phyloP scores from a whole-genome alignment of 2,113 vertebrate genomes.

The Chascanopsetta lugubris region DNA sequence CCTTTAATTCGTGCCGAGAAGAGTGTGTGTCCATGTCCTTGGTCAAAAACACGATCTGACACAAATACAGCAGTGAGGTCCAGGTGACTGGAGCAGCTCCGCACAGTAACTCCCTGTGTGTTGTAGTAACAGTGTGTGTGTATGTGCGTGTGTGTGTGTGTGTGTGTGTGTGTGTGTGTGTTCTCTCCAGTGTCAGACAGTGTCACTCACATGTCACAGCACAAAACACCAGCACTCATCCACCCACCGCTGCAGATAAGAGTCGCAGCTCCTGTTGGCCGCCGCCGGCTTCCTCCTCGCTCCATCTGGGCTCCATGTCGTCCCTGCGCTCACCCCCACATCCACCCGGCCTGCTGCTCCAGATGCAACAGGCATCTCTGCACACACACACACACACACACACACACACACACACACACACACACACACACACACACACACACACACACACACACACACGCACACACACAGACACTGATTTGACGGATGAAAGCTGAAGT shows the following conservation, averaged over 20 bases:
- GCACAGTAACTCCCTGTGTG: neutral
- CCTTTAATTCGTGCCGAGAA: too few relatives aligned
- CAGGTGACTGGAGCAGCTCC: too few relatives aligned
- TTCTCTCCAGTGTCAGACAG: neutral
- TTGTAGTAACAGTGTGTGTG: neutral
- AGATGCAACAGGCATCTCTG: slow-evolving; percentile 73
- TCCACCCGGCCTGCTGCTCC: slow-evolving; percentile 67
- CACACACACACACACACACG: slow-evolving; percentile 1
- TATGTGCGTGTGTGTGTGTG: too few relatives aligned
- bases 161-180: too few relatives aligned
- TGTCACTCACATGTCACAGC: neutral
- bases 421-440: slow-evolving; percentile 1
- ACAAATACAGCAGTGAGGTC: too few relatives aligned
- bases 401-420: slow-evolving; percentile 1
- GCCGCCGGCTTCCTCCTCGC: slow-evolving; percentile 26
- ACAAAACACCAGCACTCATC: neutral
- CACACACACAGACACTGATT: slow-evolving; percentile 20
- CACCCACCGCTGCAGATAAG: slow-evolving; percentile 83
- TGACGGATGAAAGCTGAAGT: slow-evolving; percentile 4
- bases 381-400: slow-evolving; percentile 1
- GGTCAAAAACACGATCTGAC: too few relatives aligned
- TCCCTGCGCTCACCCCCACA: slow-evolving; percentile 24
- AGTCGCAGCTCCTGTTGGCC: slow-evolving; percentile 63
- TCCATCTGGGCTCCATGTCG: slow-evolving; percentile 59
- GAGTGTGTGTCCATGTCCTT: too few relatives aligned